Evolutionary conservation across 2,888 invertebrate genomes (phyloP).

Genomic region (Podabrus alpinus): DNA sequence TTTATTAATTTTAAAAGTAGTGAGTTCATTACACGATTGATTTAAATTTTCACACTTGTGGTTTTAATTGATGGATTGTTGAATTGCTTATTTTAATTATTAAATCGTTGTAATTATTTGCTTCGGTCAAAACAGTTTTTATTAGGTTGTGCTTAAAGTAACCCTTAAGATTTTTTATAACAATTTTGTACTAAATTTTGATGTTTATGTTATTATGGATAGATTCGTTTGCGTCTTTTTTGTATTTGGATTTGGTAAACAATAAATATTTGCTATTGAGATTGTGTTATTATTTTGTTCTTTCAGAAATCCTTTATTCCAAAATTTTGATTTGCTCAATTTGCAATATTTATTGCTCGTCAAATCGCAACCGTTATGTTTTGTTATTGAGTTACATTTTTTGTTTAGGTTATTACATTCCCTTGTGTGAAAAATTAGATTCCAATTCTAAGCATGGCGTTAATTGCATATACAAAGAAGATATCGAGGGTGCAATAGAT

Average conservation of each 20-base stretch:
- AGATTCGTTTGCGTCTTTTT: constrained; percentile 36
- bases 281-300: constrained; percentile 41
- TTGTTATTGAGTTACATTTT: background rate
- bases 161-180: constrained; percentile 14
- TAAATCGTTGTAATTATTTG: background rate
- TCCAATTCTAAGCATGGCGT: constrained; percentile 49
- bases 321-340: constrained; percentile 29
- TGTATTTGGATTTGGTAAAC: constrained; percentile 47
- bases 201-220: constrained; percentile 6
- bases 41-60: background rate
- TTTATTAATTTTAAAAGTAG: background rate
- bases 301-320: constrained; percentile 28
- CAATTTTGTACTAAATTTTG: constrained; percentile 9
- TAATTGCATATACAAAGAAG: constrained; percentile 68
- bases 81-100: background rate
- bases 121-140: background rate
- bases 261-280: constrained; percentile 56
- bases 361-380: constrained; percentile 19
- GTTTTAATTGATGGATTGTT: background rate
- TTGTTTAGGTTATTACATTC: constrained; percentile 13
- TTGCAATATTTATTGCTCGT: constrained; percentile 51
- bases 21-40: background rate
- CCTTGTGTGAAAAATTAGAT: constrained; percentile 2
- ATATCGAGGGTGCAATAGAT: constrained; percentile 65
- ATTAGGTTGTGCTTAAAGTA: background rate